Base-by-base conservation (phyloP, 1,140 invertebrate species). In the Hylyphantes graminicola region DNA sequence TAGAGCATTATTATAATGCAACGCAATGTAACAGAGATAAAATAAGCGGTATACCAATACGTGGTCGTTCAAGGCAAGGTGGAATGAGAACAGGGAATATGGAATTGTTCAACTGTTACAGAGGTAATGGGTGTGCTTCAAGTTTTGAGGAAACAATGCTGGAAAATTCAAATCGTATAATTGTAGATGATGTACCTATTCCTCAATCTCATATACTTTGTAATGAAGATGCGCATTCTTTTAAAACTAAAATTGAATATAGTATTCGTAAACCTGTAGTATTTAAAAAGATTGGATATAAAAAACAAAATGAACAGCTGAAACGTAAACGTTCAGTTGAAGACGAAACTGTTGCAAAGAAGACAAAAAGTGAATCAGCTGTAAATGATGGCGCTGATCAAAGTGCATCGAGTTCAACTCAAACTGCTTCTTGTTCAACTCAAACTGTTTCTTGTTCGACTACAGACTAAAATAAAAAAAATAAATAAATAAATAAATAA, bases 161-260 rank as follows among this genome's bases (percentile, higher is more conserved):
- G 9, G 78, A 81, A 72, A 54, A 81, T 72, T 61, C 67, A 13
- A 68, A 81, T 63, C 19, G 55, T 12, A 79, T 68, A 19, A 63
- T 75, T 59, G 0, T 59, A 59, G 5, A 21, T n/a, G 50, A 75
- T 75, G 17, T 75, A 15, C 15, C 55, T 59, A 35, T 80, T 35
- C 78, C 78, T 7, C 64, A 80, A 61, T 80, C 78, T 10, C 65
- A 59, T 11, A 54, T 64, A 35, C 51, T 80, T 17, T 70, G 65
- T 72, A 65, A 72, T 7, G 78, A 80, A 50, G 78, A 80, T 81
- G 78, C 78, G 2, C 70, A 72, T 13, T 81, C 51, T 63, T 81
- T 61, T 19, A 81, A 72, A 61, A 61, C 54, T 21, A 21, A 72
- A 53, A 65, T 81, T 17, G 6, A 72, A 19, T 81, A 65, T 61